These are phyloP conservation scores for Acanthosepion pharaonis DNA, from an alignment of 2,888 invertebrate species.

Conservation along the genomic window DNA sequence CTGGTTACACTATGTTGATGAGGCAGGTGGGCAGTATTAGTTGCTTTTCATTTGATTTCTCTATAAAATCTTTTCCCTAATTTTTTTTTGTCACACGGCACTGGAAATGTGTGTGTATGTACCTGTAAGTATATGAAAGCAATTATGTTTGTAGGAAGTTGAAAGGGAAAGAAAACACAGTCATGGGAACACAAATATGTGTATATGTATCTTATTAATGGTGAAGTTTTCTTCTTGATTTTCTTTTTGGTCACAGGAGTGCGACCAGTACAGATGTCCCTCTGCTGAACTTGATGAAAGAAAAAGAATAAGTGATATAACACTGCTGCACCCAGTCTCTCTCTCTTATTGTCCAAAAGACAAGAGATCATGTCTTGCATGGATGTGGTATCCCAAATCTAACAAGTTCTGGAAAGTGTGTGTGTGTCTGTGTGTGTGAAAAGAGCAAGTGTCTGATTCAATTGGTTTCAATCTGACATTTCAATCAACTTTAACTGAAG, in stretches of 20 bases:
- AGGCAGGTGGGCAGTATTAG: not conserved
- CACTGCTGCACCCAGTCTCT: not conserved
- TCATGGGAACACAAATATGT: not conserved
- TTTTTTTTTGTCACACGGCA: not conserved
- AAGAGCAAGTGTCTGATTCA: not conserved
- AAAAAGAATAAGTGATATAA: not conserved
- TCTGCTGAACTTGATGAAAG: not conserved
- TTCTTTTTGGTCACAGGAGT: not conserved
- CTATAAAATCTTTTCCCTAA: not conserved
- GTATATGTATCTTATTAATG: not conserved
- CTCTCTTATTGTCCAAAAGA: not conserved
- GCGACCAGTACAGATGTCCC: not conserved
- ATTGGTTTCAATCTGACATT: not conserved
- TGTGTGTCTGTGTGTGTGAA: not conserved
- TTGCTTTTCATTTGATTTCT: not conserved
- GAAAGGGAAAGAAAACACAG: not conserved
- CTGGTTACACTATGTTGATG: not conserved
- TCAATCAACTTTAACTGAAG: not conserved
- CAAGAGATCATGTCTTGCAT: not conserved
- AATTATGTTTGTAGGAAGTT: not conserved
- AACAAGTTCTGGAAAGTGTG: not conserved
- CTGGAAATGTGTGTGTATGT: not conserved
- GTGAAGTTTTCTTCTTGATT: not conserved
- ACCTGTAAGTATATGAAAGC: not conserved
- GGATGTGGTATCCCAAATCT: not conserved